A percentile compares a stretch with the other conserved stretches of the same genome.
phyloP scores from a whole-genome alignment of 2,113 vertebrate species.

The Hippoglossus stenolepis region DNA sequence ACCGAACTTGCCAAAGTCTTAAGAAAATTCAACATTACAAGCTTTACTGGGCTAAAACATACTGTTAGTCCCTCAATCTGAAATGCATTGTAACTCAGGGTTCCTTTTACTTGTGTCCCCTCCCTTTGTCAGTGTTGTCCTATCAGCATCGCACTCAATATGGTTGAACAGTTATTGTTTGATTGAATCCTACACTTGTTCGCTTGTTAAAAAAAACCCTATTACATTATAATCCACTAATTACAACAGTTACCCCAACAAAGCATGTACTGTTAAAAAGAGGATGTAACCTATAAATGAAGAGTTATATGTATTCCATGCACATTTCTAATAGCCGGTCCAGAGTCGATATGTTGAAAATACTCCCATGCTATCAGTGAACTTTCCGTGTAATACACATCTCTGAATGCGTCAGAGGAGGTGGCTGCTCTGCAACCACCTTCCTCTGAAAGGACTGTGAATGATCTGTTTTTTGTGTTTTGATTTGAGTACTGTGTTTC shows the following conservation, averaged over 20 bases:
- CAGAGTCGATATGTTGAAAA: conserved; percentile 3
- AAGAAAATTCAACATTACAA: too few relatives aligned
- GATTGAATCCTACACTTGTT: too few relatives aligned
- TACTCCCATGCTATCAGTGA: conserved; percentile 17
- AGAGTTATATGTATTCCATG: conserved; percentile 19
- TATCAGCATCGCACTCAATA: too few relatives aligned
- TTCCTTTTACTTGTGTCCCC: too few relatives aligned
- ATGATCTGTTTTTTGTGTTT: conserved; percentile 89
- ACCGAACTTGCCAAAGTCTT: too few relatives aligned
- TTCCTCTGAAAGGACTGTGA: conserved; percentile 90
- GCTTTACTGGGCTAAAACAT: not conserved
- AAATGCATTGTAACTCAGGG: not conserved
- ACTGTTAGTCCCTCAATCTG: not conserved
- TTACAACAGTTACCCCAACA: conserved; percentile 27
- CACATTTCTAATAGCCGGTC: conserved; percentile 20
- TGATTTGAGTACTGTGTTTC: conserved; percentile 94
- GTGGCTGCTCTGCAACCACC: conserved; percentile 81
- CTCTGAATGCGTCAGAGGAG: conserved; percentile 14
- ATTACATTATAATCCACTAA: too few relatives aligned
- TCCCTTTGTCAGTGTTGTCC: too few relatives aligned
- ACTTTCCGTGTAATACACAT: conserved; percentile 49
- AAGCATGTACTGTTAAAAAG: conserved; percentile 42
- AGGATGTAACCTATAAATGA: conserved; percentile 24
- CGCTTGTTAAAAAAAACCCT: too few relatives aligned
- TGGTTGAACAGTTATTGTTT: too few relatives aligned